Base-by-base conservation (phyloP, 2,888 invertebrate genomes). In the Chrysotoxum bicinctum region DNA sequence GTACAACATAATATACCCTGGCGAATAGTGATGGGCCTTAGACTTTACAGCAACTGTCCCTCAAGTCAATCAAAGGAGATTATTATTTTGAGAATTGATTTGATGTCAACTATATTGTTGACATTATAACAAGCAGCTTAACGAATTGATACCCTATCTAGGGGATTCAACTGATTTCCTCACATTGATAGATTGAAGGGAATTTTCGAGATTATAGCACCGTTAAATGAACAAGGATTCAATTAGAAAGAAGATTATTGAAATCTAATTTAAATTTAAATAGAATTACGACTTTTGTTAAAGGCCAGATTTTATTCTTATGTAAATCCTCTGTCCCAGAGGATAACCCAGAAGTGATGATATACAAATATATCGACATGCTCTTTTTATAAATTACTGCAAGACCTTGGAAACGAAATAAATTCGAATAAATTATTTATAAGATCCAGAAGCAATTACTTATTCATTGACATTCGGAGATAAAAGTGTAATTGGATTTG, bases 31-130 rank as follows among this genome's bases (percentile, higher is more conserved):
- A 26, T 23, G 21, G 58, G 35, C 7, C 37, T 58, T 58, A 58
- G 58, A 58, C 14, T 37, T 58, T 37, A 37, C 37, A 58, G 19
- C 8, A 19, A 58, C 12, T 35, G 56, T 19, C 21, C 32, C 48
- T 40, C 10, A 23, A 69, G 60, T 50, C 60, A 76, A 76, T 76
- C 76, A 76, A 21, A 19, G 4, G 2, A 40, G 60, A 69, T 69
- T 60, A 60, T 43, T 37, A 58, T 75, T 75, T 75, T 48, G 56
- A 37, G 45, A 66, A 58, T 68, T 43, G 68, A 48, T 58, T 58
- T 68, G 30, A 43, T 48, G 68, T 68, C 58, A 75, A 16, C 23
- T 56, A 56, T 5, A 66, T 12, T 52, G 54, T 75, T 75, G 74
- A 66, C 64, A 56, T 54, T 21, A 9, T 26, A 40, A 43, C 48